Base-by-base conservation (phyloP, 2,888 invertebrate genomes). In the Hoplodrina blanda region DNA sequence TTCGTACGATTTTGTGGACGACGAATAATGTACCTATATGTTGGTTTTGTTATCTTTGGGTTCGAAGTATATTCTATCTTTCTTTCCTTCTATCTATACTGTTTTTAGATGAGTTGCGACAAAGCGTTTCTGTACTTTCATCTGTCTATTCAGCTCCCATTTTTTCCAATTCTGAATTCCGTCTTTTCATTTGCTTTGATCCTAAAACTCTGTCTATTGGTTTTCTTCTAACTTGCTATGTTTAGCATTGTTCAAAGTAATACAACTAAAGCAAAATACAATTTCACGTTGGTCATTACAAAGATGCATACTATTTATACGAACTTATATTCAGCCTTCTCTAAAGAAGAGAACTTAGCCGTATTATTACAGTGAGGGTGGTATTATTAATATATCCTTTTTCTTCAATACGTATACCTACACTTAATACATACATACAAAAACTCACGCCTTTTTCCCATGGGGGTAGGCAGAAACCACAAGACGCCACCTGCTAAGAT, bases 1-100 rank as follows among this genome's bases (percentile, higher is more conserved):
- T 90, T 90, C 89, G 87, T 89, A 85, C 86, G 87, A 88, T 88
- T 90, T 85, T 81, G 87, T 86, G 73, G 80, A 83, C 82, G 84
- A 80, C 77, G 80, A 83, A 83, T 79, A 82, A 84, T 86, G 82
- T 85, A 46, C 46, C 46, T 46, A 80, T 85, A 77, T 85, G 85
- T 73, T 79, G 72, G 76, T 76, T 67, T 68, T 84, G 70, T 84
- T 84, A 82, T 83, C 72, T 74, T 57, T 61, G 30, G 66, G 78
- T 59, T 66, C 65, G 69, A 73, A 59, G 66, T 46, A 46, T 17
- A 46, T 75, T 37, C 37, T 37, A 76, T 81, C 63, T 77, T 50
- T 73, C 44, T 81, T 52, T 78, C 49, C 59, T 59, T 67, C 37
- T 73, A 56, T 77, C 17, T 74, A 13, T 71, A 65, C 73, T 70